These are phyloP conservation scores for Chrysodeixis includens DNA, from an alignment of 2,888 invertebrate genomes.

Conservation along the genomic window DNA sequence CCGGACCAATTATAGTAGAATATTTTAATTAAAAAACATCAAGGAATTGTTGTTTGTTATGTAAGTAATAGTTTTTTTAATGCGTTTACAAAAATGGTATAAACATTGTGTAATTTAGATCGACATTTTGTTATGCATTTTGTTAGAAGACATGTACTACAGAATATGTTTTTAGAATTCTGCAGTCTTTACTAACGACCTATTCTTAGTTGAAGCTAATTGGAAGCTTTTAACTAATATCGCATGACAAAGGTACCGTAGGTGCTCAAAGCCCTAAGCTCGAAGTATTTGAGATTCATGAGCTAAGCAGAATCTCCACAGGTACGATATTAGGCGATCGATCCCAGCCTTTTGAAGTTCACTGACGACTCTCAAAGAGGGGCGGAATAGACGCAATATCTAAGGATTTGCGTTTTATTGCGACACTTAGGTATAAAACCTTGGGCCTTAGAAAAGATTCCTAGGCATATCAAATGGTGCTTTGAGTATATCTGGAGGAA, in stretches of 20 bases:
- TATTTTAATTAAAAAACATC: slow-evolving; percentile 4
- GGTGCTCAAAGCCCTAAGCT: background rate
- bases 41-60: background rate
- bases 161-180: too few relatives aligned
- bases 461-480: background rate
- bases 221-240: background rate
- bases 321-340: background rate
- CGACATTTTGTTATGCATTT: too few relatives aligned
- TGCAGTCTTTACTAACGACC: too few relatives aligned
- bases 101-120: background rate
- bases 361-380: background rate
- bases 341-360: background rate
- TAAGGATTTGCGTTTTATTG: slow-evolving; percentile 38
- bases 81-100: background rate
- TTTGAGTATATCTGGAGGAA: background rate
- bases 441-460: background rate
- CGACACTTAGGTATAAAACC: too few relatives aligned
- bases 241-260: background rate
- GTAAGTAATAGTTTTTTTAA: background rate
- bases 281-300: background rate
- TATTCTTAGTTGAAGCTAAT: too few relatives aligned
- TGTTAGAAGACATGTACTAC: too few relatives aligned
- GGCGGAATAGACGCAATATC: slow-evolving; percentile 33
- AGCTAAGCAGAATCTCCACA: background rate
- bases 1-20: background rate